A percentile compares a stretch with the other conserved stretches of the same genome.
These are phyloP conservation scores for Keiferia lycopersicella DNA, from an alignment of 2,888 invertebrate genomes.

Conservation along the genomic window DNA sequence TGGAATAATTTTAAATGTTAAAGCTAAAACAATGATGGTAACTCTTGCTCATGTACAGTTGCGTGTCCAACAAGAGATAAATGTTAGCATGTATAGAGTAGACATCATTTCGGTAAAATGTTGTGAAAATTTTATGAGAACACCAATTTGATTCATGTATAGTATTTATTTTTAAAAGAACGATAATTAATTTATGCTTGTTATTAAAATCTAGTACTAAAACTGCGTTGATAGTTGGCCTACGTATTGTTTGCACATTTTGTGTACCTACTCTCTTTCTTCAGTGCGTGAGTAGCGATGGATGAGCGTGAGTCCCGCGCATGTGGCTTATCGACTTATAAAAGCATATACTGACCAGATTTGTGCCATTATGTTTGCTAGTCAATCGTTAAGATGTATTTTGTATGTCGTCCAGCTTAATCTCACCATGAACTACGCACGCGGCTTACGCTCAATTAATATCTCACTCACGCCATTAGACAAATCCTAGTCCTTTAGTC, in stretches of 20 bases:
- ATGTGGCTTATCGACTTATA: no score
- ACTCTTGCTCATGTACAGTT: not conserved
- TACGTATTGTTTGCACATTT: constrained; percentile 58
- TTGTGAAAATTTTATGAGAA: constrained; percentile 55
- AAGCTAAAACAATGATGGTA: not conserved
- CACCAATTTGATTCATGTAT: constrained; percentile 74
- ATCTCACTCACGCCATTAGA: no score
- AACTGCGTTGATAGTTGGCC: constrained; percentile 41
- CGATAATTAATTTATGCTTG: constrained; percentile 51
- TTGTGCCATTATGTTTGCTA: no score
- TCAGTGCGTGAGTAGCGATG: constrained; percentile 35
- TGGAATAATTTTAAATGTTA: not conserved
- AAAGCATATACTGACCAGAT: no score
- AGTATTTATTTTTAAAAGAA: constrained; percentile 60
- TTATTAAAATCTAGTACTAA: constrained; percentile 63
- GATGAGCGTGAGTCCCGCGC: no score
- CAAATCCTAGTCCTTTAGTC: constrained; percentile 65
- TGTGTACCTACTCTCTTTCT: constrained; percentile 52
- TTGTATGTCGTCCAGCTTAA: no score
- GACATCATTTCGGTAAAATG: constrained; percentile 22
- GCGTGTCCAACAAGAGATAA: constrained; percentile 14
- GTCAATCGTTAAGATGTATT: no score
- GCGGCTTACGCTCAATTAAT: no score
- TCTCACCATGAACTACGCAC: no score
- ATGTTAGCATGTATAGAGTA: constrained; percentile 26